Conservation (phyloP, 2,113 vertebrate species). For the Pampusana beccarii region DNA sequence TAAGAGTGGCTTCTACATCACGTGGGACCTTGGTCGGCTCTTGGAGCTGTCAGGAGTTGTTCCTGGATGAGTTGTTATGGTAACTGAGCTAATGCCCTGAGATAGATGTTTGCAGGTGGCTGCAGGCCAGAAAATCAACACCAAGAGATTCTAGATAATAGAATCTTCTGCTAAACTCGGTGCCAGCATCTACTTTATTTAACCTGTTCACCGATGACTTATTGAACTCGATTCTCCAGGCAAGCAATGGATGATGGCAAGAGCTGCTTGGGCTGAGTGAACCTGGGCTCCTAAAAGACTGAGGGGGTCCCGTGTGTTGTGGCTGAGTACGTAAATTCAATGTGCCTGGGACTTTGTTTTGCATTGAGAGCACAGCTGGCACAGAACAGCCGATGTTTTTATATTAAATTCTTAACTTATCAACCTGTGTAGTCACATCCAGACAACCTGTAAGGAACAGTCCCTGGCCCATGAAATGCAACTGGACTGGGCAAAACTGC, state of each 20-base stretch:
- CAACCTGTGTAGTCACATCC: neutral
- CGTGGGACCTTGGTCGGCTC: neutral
- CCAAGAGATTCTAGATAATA: slow-evolving; percentile 52
- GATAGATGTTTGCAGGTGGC: slow-evolving; percentile 52
- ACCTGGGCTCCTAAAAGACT: neutral
- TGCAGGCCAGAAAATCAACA: slow-evolving; percentile 61
- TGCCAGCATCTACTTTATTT: slow-evolving; percentile 32
- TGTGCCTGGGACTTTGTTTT: neutral
- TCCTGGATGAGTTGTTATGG: slow-evolving; percentile 60
- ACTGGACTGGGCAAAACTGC: neutral
- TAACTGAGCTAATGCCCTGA: slow-evolving; percentile 53
- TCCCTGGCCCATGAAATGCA: neutral
- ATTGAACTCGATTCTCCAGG: slow-evolving; percentile 6
- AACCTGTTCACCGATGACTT: slow-evolving; percentile 37
- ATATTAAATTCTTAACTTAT: neutral
- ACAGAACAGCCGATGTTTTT: neutral
- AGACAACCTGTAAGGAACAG: neutral
- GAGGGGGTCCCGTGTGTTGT: neutral
- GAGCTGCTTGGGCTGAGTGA: neutral
- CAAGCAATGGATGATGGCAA: neutral
- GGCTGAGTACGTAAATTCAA: neutral
- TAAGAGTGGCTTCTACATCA: neutral
- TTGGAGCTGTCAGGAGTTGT: neutral
- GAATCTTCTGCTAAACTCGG: slow-evolving; percentile 30
- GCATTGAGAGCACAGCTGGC: neutral